Evolutionary conservation across 2,888 invertebrate genomes (phyloP).

Genomic region (Leptinotarsa haldemani): DNA sequence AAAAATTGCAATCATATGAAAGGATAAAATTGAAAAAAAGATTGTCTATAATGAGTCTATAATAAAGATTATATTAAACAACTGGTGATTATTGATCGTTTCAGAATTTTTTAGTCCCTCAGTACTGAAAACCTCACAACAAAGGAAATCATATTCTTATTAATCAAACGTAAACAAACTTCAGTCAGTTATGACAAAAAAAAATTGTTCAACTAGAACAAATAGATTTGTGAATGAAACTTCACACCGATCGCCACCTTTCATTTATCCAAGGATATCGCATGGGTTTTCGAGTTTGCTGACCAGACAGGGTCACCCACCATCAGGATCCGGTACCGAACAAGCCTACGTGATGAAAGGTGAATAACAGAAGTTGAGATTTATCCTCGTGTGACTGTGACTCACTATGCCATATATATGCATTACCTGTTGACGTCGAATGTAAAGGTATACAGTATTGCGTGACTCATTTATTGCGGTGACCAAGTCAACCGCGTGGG

Average conservation of each 20-base stretch:
- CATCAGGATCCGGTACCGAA: conserved; percentile 16
- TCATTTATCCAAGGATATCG: conserved; percentile 16
- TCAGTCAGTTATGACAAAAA: too few species aligned
- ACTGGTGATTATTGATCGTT: too few species aligned
- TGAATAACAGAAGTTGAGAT: conserved; percentile 13
- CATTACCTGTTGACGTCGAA: conserved; percentile 5
- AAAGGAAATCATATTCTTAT: too few species aligned
- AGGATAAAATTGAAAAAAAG: too few species aligned
- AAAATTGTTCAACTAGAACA: neutral
- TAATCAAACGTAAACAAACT: too few species aligned
- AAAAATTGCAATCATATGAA: too few species aligned
- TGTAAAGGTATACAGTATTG: conserved; percentile 4
- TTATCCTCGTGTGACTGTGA: conserved; percentile 11
- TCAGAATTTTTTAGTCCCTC: too few species aligned
- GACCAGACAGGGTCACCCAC: conserved; percentile 27
- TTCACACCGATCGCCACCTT: neutral
- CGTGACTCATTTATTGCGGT: conserved; percentile 4
- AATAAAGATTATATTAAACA: too few species aligned
- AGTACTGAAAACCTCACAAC: too few species aligned
- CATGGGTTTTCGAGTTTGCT: conserved; percentile 23
- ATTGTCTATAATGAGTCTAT: too few species aligned
- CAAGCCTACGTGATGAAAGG: conserved; percentile 14
- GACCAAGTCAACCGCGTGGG: neutral
- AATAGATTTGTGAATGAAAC: conserved; percentile 13
- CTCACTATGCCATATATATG: conserved; percentile 13